A percentile compares a stretch with the other conserved stretches of the same genome.
phyloP scores from a whole-genome alignment of 2,113 vertebrate species.

The Salvelinus fontinalis region DNA sequence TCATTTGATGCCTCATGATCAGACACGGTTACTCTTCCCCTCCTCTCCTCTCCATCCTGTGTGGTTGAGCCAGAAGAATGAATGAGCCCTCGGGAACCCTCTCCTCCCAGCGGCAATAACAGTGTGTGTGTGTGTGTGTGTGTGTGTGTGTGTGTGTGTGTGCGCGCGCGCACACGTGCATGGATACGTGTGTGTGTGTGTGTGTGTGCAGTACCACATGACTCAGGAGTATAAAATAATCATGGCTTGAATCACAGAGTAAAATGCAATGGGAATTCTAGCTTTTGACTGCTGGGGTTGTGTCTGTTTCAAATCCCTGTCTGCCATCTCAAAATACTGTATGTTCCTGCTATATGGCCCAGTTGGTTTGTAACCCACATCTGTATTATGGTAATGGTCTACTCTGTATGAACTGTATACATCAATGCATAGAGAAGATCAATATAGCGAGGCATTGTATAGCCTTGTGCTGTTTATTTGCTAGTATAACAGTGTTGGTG shows the following conservation, averaged over 20 bases:
- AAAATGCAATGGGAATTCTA: background rate
- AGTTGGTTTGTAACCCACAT: background rate
- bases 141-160: constrained; percentile 3
- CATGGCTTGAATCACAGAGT: background rate
- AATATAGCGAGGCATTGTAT: no score
- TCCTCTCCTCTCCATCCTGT: background rate
- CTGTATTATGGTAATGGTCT: no score
- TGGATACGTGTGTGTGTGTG: constrained; percentile 8
- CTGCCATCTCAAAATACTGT: background rate
- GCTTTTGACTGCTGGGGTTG: background rate
- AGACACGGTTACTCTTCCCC: no score
- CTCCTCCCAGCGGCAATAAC: background rate
- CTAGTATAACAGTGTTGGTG: no score
- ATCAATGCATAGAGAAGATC: no score
- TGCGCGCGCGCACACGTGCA: background rate
- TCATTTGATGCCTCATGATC: no score
- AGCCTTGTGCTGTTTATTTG: no score
- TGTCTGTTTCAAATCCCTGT: background rate
- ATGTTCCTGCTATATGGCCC: no score
- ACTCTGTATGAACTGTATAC: no score
- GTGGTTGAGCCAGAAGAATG: background rate
- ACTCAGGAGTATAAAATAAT: background rate
- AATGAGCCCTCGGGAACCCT: background rate
- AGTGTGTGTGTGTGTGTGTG: background rate
- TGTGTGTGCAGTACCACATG: background rate